These are phyloP conservation scores for Aurelia aurita complex sp. Pacific DNA, from an alignment of 30 jellyfish, hydroid and myxozoan species.

Conservation along the genomic window DNA sequence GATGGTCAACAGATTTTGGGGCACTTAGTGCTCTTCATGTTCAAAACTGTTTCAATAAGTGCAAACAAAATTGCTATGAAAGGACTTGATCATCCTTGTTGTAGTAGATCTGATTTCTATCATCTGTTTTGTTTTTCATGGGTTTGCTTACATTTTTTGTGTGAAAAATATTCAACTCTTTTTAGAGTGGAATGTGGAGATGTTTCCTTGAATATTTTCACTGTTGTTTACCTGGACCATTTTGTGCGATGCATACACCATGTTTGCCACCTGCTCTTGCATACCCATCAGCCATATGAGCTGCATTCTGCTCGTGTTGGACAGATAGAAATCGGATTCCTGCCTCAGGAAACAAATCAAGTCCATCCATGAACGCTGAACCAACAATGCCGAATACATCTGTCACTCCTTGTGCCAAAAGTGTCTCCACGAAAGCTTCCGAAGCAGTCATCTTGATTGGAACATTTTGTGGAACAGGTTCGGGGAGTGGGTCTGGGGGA, in stretches of 20 bases:
- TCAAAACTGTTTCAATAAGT: too few relatives aligned
- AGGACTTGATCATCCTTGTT: too few relatives aligned
- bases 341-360: slow-evolving; percentile 90
- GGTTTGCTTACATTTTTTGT: too few relatives aligned
- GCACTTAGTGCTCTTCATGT: too few relatives aligned
- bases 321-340: slow-evolving; percentile 84
- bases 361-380: slow-evolving; percentile 91
- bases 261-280: slow-evolving; percentile 85
- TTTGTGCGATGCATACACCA: slow-evolving; percentile 88
- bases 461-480: slow-evolving; percentile 46
- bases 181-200: too few relatives aligned
- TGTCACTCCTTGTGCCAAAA: slow-evolving; percentile 88
- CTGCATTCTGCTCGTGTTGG: slow-evolving; percentile 94
- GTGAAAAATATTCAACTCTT: too few relatives aligned
- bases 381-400: slow-evolving; percentile 90
- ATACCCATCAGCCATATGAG: slow-evolving; percentile 94
- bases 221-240: slow-evolving; percentile 83
- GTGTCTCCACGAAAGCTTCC: slow-evolving; percentile 87
- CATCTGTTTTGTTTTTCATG: too few relatives aligned
- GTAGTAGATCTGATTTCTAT: too few relatives aligned
- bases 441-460: slow-evolving; percentile 87
- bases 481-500: slow-evolving; percentile 43
- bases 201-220: too few relatives aligned
- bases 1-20: too few relatives aligned
- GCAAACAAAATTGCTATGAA: too few relatives aligned